Evolutionary conservation across 2,888 invertebrate genomes (phyloP).

Genomic region (Archips crataeganus): DNA sequence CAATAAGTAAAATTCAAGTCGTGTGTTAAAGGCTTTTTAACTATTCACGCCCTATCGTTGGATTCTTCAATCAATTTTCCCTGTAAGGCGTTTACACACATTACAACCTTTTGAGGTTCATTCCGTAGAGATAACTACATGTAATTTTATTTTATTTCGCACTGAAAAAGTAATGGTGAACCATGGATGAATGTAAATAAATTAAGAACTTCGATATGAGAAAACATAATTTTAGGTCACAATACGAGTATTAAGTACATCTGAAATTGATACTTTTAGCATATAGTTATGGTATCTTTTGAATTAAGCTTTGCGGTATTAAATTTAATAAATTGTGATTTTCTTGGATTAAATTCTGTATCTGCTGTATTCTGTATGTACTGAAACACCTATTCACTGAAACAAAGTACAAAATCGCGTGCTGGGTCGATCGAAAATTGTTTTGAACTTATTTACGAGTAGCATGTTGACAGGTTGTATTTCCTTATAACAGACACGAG

Average conservation of each 20-base stretch:
- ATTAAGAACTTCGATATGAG: no score
- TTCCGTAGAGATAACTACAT: neutral
- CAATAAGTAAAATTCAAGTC: constrained; percentile 1
- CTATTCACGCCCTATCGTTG: neutral
- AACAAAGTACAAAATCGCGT: constrained; percentile 7
- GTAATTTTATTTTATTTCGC: no score
- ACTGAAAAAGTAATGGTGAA: no score
- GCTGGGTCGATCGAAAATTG: neutral
- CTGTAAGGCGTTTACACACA: neutral
- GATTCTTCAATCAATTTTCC: constrained; percentile 1
- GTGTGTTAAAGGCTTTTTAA: neutral
- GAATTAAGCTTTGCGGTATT: neutral
- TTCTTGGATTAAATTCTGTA: neutral
- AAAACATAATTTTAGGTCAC: no score
- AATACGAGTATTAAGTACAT: no score
- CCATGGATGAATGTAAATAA: no score
- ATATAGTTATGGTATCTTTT: no score
- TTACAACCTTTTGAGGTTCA: neutral
- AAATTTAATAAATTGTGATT: neutral
- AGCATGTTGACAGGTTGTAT: constrained; percentile 9
- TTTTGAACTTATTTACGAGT: constrained; percentile 7
- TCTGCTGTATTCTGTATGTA: neutral
- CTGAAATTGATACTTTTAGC: no score
- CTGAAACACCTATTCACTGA: neutral
- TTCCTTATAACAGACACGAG: constrained; percentile 7